Conservation (phyloP, 2,113 vertebrate genomes). For the Nyctibius bracteatus region DNA sequence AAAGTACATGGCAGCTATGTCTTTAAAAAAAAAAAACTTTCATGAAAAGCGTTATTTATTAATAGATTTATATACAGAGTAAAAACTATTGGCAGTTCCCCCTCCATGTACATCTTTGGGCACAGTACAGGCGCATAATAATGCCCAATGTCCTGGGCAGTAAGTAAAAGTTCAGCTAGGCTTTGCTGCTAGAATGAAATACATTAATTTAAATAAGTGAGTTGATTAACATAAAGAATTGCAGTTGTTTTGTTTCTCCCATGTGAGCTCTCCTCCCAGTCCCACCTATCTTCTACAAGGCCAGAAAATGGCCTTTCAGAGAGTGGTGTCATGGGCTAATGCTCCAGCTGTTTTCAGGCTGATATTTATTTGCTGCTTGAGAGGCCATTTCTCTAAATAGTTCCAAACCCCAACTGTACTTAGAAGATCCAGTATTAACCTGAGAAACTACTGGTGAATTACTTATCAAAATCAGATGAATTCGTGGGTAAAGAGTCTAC, state of each 20-base stretch:
- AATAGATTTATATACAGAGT: background rate
- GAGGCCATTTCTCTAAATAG: background rate
- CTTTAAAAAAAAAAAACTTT: background rate
- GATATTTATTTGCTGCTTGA: background rate
- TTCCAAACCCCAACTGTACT: background rate
- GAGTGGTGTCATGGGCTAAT: background rate
- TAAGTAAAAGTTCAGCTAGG: background rate
- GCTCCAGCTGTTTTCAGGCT: background rate
- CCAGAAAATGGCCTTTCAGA: background rate
- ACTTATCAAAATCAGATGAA: background rate
- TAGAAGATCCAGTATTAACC: background rate
- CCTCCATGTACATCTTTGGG: background rate
- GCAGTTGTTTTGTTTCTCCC: background rate
- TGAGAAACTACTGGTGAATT: background rate
- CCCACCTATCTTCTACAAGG: background rate
- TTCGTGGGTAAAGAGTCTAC: background rate
- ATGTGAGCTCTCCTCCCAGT: background rate
- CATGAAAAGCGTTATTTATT: background rate
- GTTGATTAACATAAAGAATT: background rate
- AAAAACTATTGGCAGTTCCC: background rate
- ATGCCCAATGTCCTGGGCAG: background rate
- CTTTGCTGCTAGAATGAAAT: background rate
- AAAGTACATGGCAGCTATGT: background rate
- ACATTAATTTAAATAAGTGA: background rate
- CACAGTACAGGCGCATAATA: background rate